Evolutionary conservation across 1,140 invertebrate genomes (phyloP), one percentile per base, ranked within the genome.

Genomic region (Helicorthomorpha holstii): DNA sequence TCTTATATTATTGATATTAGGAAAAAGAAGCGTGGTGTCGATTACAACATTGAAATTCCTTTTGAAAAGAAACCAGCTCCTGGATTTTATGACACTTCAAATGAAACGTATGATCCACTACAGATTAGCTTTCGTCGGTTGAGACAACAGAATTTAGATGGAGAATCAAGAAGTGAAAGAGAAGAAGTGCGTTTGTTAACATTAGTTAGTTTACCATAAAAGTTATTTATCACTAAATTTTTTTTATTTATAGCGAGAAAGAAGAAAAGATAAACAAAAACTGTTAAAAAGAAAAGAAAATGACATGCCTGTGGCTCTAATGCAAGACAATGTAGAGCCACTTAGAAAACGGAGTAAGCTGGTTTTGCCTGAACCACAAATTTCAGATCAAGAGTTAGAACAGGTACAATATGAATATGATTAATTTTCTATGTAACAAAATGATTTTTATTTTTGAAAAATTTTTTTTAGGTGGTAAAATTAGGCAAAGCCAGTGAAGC

Each of bases 11-110:
- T 41, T 10, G 44, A 48, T 26, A 27, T n/a, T n/a, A 59, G 77
- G 24, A 80, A 83, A 58, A 83, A 83, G 12, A 89, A 89, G 63
- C 78, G 83, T 14, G 85, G 90, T 3, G 85, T 99, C 10, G 91
- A 99, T 69, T 99, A 99, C 66, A 98, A 98, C 71, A 78, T 82
- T 0, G 96, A 99, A 71, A 89, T 98, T 60, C 92, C 94, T 0
- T 98, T 98, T 74, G 90, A 97, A 63, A 97, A 97, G 68, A 76
- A 77, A 49, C 91, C 93, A 4, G 82, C 89, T 0, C 54, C 78
- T 21, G 93, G 93, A 4, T 95, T 97, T 66, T 92, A 94, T 66
- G 91, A 97, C 63, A 95, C 91, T 0, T 80, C 86, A 0, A 81
- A 83, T 49, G 93, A 98, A 66, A 69, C 76, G 1, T 81, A 90